Percentiles rank a stretch among this genome's conserved stretches.
Conservation (phyloP, 2,113 vertebrate species). For the Aptenodytes forsteri region DNA sequence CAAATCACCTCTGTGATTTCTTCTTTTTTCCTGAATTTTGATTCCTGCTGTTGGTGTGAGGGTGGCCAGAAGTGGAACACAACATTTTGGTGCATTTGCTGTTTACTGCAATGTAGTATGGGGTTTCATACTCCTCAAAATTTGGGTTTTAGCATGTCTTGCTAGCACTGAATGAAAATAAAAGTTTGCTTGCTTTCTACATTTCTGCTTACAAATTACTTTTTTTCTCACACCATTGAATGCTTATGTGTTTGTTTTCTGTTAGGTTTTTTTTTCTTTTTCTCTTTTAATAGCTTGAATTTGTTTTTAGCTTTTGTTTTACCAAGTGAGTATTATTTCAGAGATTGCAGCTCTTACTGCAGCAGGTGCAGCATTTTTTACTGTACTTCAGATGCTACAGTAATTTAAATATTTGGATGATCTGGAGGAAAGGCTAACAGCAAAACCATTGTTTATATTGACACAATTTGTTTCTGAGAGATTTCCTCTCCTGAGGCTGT, state of each 20-base stretch:
- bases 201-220: not conserved
- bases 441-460: not conserved
- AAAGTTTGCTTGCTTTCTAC: not conserved
- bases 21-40: not conserved
- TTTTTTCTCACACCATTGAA: not conserved
- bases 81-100: not conserved
- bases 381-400: not conserved
- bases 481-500: not conserved
- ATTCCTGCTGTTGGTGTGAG: not conserved
- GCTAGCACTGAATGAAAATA: too few relatives aligned
- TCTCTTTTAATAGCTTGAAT: not conserved
- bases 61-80: not conserved
- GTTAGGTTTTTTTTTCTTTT: not conserved
- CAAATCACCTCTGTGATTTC: not conserved
- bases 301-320: constrained; percentile 29
- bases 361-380: not conserved
- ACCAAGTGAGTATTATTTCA: not conserved
- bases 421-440: not conserved
- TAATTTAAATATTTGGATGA: constrained; percentile 14
- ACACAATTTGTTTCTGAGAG: not conserved
- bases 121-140: not conserved
- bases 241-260: not conserved
- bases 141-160: not conserved
- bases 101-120: not conserved
- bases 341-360: not conserved